Evolutionary conservation across 2,888 invertebrate genomes (phyloP).

Genomic region (Tachina fera): DNA sequence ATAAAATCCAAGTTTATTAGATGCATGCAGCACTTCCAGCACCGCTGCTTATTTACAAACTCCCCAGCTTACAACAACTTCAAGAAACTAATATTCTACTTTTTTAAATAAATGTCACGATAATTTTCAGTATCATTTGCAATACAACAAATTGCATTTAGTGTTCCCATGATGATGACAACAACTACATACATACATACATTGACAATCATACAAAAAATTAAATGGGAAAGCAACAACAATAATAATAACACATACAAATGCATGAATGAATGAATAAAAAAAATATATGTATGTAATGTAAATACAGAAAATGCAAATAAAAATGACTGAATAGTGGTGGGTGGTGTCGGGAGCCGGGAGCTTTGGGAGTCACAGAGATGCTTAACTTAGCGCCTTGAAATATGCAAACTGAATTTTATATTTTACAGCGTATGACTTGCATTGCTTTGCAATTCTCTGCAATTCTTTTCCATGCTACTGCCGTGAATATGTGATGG

Average conservation of each 20-base stretch:
- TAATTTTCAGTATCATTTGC: conserved; percentile 72
- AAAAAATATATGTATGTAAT: conserved; percentile 32
- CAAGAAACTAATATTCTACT: conserved; percentile 67
- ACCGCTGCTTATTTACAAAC: conserved; percentile 18
- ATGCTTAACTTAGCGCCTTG: conserved; percentile 70
- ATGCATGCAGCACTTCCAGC: conserved; percentile 46
- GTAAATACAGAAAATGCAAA: conserved; percentile 59
- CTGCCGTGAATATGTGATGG: conserved; percentile 36
- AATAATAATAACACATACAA: conserved; percentile 1
- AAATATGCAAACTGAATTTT: conserved; percentile 69
- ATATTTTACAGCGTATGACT: conserved; percentile 51
- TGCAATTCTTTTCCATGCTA: background rate
- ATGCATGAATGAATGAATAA: background rate
- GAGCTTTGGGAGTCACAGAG: conserved; percentile 30
- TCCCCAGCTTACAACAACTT: conserved; percentile 40
- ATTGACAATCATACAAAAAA: conserved; percentile 55
- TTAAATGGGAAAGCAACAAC: conserved; percentile 27
- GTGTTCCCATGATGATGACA: conserved; percentile 68
- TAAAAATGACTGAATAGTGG: conserved; percentile 57
- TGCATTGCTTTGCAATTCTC: conserved; percentile 40
- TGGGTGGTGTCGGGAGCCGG: conserved; percentile 26
- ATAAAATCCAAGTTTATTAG: conserved; percentile 60
- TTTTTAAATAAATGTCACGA: conserved; percentile 71
- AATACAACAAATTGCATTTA: conserved; percentile 71
- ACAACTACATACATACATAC: conserved; percentile 9